These are phyloP conservation scores for Apoda limacodes DNA, from an alignment of 2,888 invertebrate species.

Conservation along the genomic window DNA sequence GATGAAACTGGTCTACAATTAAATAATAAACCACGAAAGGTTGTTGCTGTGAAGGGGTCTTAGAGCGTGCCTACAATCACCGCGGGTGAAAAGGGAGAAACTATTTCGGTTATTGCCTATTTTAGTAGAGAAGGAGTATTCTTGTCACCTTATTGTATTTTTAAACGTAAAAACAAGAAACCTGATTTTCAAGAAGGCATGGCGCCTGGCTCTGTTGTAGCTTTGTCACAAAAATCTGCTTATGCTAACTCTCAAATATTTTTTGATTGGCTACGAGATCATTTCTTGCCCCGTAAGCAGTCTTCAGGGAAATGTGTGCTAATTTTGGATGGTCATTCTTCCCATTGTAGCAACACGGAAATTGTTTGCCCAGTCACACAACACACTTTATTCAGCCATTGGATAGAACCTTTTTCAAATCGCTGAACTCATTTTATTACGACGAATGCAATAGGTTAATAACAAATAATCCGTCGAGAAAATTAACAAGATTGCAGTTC, in stretches of 20 bases:
- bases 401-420: no score
- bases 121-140: conserved; percentile 25
- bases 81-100: conserved; percentile 31
- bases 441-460: no score
- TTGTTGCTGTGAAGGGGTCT: conserved; percentile 16
- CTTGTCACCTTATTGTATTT: neutral
- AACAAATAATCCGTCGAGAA: no score
- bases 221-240: conserved; percentile 1
- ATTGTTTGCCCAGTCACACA: no score
- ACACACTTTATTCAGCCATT: no score
- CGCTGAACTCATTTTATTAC: no score
- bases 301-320: neutral
- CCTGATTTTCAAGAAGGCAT: conserved; percentile 1
- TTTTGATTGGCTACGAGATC: conserved; percentile 1
- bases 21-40: conserved; percentile 17
- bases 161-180: conserved; percentile 1
- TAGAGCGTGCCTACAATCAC: conserved; percentile 25
- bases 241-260: conserved; percentile 1
- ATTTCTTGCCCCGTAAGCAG: neutral
- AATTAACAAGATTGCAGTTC: conserved; percentile 10
- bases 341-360: conserved; percentile 10
- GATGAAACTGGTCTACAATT: conserved; percentile 19
- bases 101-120: conserved; percentile 26
- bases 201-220: conserved; percentile 1
- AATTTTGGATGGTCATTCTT: conserved; percentile 6